These are phyloP conservation scores for Diorhabda sublineata DNA, from an alignment of 1,140 invertebrate genomes.

Conservation along the genomic window DNA sequence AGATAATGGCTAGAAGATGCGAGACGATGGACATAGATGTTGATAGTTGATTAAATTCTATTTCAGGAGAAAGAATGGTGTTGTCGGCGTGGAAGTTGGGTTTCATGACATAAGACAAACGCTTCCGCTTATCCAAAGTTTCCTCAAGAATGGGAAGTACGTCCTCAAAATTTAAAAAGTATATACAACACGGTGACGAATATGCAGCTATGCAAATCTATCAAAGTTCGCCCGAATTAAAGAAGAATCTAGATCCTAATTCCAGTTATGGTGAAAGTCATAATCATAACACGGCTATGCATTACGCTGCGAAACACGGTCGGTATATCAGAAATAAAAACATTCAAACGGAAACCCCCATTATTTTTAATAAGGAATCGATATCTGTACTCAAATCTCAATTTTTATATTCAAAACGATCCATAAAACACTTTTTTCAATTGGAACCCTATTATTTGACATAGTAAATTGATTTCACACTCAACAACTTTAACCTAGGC, in stretches of 20 bases:
- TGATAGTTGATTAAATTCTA: background rate
- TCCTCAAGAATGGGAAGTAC: slow-evolving; percentile 59
- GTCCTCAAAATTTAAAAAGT: slow-evolving; percentile 68
- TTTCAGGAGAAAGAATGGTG: slow-evolving; percentile 35
- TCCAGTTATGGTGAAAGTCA: slow-evolving; percentile 65
- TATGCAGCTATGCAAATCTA: slow-evolving; percentile 62
- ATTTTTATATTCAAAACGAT: too few species aligned
- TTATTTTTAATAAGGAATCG: too few species aligned
- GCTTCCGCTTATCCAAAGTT: background rate
- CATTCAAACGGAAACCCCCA: too few species aligned
- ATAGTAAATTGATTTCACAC: too few species aligned
- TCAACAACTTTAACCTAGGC: too few species aligned
- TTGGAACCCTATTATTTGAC: too few species aligned
- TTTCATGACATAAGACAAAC: slow-evolving; percentile 39
- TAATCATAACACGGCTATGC: slow-evolving; percentile 64
- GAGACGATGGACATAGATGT: too few species aligned
- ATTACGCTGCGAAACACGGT: slow-evolving; percentile 64
- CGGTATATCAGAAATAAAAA: slow-evolving; percentile 45
- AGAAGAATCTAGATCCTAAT: slow-evolving; percentile 66
- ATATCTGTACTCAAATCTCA: too few species aligned
- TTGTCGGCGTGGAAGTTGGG: slow-evolving; percentile 22
- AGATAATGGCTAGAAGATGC: too few species aligned
- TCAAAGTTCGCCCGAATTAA: slow-evolving; percentile 59
- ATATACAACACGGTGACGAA: slow-evolving; percentile 68
- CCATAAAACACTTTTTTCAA: too few species aligned